Evolutionary conservation across 2,888 invertebrate genomes (phyloP).

Genomic region (Diabrotica balteata): DNA sequence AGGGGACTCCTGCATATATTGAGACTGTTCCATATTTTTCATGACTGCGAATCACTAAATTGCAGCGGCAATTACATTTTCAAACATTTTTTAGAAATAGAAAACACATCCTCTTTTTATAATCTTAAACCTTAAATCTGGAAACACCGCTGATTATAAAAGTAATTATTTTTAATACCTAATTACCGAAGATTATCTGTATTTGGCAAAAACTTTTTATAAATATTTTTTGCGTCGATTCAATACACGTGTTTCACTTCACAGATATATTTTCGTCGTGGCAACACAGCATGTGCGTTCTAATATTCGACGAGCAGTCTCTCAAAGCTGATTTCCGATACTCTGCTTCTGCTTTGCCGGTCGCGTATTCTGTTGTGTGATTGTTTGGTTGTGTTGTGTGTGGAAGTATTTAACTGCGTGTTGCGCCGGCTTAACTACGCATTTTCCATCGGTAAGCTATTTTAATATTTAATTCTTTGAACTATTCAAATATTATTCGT

Average conservation of each 20-base stretch:
- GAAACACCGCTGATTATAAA: too few relatives aligned
- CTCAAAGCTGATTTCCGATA: conserved; percentile 24
- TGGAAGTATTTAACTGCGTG: conserved; percentile 44
- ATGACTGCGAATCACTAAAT: too few relatives aligned
- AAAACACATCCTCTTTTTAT: too few relatives aligned
- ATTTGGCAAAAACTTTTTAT: too few relatives aligned
- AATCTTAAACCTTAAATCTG: too few relatives aligned
- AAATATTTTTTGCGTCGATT: too few relatives aligned
- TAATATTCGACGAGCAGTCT: conserved; percentile 24
- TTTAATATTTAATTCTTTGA: conserved; percentile 18
- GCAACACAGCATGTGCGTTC: conserved; percentile 17
- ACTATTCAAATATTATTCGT: too few relatives aligned
- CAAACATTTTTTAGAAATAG: not conserved
- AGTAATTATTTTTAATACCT: too few relatives aligned
- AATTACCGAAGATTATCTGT: too few relatives aligned
- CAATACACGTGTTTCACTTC: too few relatives aligned
- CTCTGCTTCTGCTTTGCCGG: conserved; percentile 21
- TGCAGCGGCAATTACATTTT: not conserved
- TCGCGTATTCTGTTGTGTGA: conserved; percentile 2
- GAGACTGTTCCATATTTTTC: too few relatives aligned
- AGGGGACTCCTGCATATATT: too few relatives aligned
- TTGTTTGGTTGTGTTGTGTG: conserved; percentile 17
- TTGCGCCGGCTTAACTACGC: conserved; percentile 50
- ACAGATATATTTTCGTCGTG: not conserved
- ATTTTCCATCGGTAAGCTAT: conserved; percentile 49